These are phyloP conservation scores for Peromyscus leucopus DNA, from an alignment of 2,113 vertebrate genomes.

Conservation along the genomic window DNA sequence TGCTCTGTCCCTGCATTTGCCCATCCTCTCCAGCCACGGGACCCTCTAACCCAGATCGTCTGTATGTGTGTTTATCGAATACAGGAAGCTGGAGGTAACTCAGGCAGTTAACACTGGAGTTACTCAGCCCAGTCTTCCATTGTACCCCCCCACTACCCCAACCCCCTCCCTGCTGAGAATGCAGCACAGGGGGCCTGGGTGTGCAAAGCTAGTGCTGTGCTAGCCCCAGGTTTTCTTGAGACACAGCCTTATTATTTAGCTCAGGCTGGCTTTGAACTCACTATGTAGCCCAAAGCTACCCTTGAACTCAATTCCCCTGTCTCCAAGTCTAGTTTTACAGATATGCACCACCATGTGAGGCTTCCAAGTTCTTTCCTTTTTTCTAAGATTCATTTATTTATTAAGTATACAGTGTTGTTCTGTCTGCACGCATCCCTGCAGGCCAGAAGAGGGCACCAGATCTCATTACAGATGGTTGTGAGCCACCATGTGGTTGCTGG, in stretches of 20 bases:
- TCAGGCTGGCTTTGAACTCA: constrained; percentile 5
- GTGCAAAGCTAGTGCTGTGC: neutral
- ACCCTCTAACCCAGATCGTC: neutral
- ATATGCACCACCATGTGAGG: neutral
- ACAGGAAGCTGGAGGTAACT: neutral
- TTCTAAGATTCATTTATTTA: too few species aligned
- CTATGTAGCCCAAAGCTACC: neutral
- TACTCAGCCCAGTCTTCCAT: neutral
- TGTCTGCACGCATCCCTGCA: too few species aligned
- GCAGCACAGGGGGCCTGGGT: neutral
- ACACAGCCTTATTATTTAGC: neutral
- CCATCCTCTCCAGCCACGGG: neutral
- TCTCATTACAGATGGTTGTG: too few species aligned
- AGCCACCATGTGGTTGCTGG: too few species aligned
- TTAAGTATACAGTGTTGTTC: too few species aligned
- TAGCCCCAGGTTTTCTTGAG: neutral
- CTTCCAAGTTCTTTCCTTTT: neutral
- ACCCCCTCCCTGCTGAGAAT: neutral
- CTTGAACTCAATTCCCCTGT: neutral
- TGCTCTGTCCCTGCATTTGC: neutral
- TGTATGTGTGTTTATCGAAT: neutral
- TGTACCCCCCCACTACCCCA: neutral
- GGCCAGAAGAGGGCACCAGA: too few species aligned
- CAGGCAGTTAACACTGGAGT: neutral
- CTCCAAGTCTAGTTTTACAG: neutral